A percentile compares a stretch with the other conserved stretches of the same genome.
Conservation (phyloP, 2,797 vertebrate species). For the Malurus splendens region DNA sequence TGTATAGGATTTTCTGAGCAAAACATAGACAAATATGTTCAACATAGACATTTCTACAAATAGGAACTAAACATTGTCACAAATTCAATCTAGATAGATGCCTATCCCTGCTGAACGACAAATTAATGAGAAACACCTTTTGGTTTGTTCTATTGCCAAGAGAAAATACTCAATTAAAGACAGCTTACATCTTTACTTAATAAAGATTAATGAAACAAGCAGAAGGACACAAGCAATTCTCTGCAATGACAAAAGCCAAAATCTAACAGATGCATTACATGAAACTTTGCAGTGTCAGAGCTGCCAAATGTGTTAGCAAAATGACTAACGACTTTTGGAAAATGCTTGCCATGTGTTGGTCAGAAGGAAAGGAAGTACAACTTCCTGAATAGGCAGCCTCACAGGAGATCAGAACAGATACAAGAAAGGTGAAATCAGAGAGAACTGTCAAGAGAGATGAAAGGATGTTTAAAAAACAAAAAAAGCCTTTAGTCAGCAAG, state of each 20-base stretch:
- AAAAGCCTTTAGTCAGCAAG: neutral
- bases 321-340: neutral
- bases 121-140: slow-evolving; percentile 70
- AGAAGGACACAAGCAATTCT: slow-evolving; percentile 47
- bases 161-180: slow-evolving; percentile 58
- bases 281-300: slow-evolving; percentile 24
- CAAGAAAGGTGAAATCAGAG: slow-evolving; percentile 6
- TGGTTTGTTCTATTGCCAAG: slow-evolving; percentile 46
- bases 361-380: slow-evolving; percentile 27
- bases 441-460: slow-evolving; percentile 3
- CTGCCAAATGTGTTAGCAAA: slow-evolving; percentile 40
- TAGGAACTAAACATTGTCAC: slow-evolving; percentile 46
- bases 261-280: neutral
- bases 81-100: slow-evolving; percentile 65
- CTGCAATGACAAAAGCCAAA: slow-evolving; percentile 45
- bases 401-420: slow-evolving; percentile 13
- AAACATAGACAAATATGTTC: slow-evolving; percentile 53
- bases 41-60: slow-evolving; percentile 49
- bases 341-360: slow-evolving; percentile 51
- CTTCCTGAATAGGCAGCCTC: slow-evolving; percentile 21
- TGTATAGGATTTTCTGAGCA: slow-evolving; percentile 43
- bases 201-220: slow-evolving; percentile 64
- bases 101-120: slow-evolving; percentile 51
- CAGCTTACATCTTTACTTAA: slow-evolving; percentile 64
- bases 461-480: neutral